Conservation (phyloP, 2,113 vertebrate genomes). For the Panthera tigris region DNA sequence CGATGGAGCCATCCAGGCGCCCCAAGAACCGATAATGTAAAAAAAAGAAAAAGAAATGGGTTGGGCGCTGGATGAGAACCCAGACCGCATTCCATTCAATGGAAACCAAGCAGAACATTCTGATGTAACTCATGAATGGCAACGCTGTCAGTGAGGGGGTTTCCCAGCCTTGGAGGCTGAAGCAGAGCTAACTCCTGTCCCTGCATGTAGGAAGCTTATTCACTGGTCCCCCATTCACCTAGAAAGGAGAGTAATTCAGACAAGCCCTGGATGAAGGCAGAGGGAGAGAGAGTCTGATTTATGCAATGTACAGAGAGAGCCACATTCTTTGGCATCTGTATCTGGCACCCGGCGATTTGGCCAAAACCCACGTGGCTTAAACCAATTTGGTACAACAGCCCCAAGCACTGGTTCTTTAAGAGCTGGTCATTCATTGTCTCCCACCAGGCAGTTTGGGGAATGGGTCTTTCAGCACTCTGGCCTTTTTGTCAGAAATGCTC, state of each 20-base stretch:
- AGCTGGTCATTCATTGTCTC: neutral
- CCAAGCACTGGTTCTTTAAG: neutral
- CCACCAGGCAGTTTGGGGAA: fast-evolving
- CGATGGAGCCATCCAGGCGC: too few relatives aligned
- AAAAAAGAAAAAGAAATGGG: neutral
- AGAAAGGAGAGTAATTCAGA: neutral
- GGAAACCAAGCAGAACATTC: neutral
- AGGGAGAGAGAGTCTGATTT: neutral
- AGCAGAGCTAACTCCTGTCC: neutral
- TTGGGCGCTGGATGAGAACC: neutral
- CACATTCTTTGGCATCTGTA: neutral
- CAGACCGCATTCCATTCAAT: neutral
- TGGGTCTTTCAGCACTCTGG: neutral
- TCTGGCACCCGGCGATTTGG: neutral
- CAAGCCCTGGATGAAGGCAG: neutral
- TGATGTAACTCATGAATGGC: neutral
- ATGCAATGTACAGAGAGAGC: neutral
- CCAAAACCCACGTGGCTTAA: neutral
- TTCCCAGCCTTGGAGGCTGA: neutral
- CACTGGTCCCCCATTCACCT: neutral
- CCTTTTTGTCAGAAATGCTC: neutral
- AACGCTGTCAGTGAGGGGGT: too few relatives aligned
- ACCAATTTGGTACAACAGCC: neutral
- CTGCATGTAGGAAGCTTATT: neutral
- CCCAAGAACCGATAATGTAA: neutral